Base-by-base conservation (phyloP, 2,797 vertebrate genomes). In the Triplophysa yarkandensis region DNA sequence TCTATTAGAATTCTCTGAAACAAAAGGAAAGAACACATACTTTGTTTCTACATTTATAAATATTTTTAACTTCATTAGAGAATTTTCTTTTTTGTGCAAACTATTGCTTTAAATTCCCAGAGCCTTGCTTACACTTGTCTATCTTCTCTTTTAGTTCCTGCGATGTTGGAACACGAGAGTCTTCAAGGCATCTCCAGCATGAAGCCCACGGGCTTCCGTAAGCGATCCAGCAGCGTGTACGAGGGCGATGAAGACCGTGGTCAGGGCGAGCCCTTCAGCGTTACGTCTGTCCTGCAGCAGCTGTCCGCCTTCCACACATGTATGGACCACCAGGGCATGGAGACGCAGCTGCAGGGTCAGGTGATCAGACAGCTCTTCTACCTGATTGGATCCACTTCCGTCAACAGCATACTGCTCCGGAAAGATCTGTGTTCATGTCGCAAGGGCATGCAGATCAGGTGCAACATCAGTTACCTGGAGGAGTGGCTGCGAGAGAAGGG, bases 371-470 rank as follows among this genome's bases (percentile, higher is more conserved):
- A 99, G 84, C 90, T 96, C 60, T 96, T 99, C 89, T 98, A 92
- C 85, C 84, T 97, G 21, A 89, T 98, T 0, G 94, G 94, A 4
- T 91, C 96, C 0, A 87, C 91, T 68, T 92, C 95, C 4, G 92
- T 99, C 69, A 99, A 99, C 83, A 96, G 92, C 82, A 95, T 99
- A 77, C 93, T 99, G 85, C 94, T 99, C 23, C 94, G 97, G 72
- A 99, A 99, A 87, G 97, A 99, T 82, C 96, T 98, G 94, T 99
- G 97, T 82, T 98, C 97, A 16, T 99, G 97, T 84, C 93, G 98
- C 41, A 99, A 99, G 88, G 98, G 98, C 71, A 98, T 99, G 98
- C 97, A 99, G 81, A 98, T 98, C 89, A 95, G 97, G 98, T 99
- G 96, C 84, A 98, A 99, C 82, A 97, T 98, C 87, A 98, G 97